Evolutionary conservation across 2,888 invertebrate genomes (phyloP), one percentile per base, ranked within the genome.

Genomic region (Cyrtodaria siliqua): DNA sequence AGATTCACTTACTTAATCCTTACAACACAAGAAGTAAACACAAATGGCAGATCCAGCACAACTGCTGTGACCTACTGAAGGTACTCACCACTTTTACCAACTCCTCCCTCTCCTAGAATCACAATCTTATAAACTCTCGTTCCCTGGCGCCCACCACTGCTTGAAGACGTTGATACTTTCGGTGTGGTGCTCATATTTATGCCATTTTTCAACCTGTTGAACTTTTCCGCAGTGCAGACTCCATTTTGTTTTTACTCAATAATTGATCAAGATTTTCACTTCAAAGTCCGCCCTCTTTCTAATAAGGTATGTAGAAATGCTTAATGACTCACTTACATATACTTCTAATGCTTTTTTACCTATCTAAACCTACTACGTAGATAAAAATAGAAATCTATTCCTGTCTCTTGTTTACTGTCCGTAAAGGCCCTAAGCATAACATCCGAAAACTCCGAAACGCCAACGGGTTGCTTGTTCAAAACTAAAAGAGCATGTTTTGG

Each of bases 61-160:
- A 18, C 24, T 18, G 16, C 26, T 24, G n/a, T 23, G 26, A 52
- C 33, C 33, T 33, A 16, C n/a, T 50, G 50, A 60, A 20, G 26
- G 33, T 8, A 71, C 90, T 92, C 93, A 96, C 96, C 96, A 92
- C 97, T 97, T 94, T 97, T 97, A 91, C 97, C 97, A 85, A 97
- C 97, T 83, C 97, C 97, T 53, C 97, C 97, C 93, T 97, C 97
- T 56, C 97, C 97, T 68, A 97, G 94, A 86, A 97, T 97, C 79
- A 97, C 97, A 91, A 97, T 96, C 94, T 97, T 97, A 94, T 97
- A 97, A 84, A 84, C 83, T 55, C 84, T 82, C 20, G 71, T 47
- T 16, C 8, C 20, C 8, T 26, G 3, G 3, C 44, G 18, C 1
- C 55, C 49, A 18, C 55, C 55, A 16, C 27, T 57, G 40, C 52